These are phyloP conservation scores for Oligia latruncula DNA, from an alignment of 2,888 invertebrate genomes.

Conservation along the genomic window DNA sequence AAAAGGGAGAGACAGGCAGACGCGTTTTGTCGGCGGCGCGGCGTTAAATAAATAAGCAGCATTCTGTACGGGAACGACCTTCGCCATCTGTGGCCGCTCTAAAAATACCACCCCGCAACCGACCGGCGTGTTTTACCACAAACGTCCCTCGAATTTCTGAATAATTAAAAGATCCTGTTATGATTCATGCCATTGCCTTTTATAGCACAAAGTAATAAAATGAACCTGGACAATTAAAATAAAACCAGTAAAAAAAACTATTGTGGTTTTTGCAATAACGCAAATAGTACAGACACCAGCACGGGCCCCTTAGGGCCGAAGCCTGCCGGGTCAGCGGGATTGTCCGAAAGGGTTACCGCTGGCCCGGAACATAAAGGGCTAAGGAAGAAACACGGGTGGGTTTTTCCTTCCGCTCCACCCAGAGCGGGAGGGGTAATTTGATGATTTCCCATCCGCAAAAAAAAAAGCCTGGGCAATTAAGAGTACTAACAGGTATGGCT, in stretches of 20 bases:
- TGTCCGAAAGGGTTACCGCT: no score
- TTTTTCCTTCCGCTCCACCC: no score
- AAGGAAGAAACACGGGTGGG: no score
- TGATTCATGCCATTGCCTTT: conserved; percentile 60
- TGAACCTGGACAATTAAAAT: conserved; percentile 39
- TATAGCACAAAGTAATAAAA: conserved; percentile 47
- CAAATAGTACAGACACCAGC: no score
- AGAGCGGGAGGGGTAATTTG: no score
- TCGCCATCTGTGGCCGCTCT: conserved; percentile 84
- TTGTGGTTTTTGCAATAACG: conserved; percentile 1
- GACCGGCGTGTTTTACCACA: conserved; percentile 68
- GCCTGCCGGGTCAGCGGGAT: no score
- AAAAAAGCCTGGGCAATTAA: no score
- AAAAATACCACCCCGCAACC: conserved; percentile 79
- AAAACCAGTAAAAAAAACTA: conserved; percentile 23
- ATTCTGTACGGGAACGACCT: conserved; percentile 82
- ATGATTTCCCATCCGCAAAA: no score
- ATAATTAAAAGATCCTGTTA: conserved; percentile 71
- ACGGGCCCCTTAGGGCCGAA: no score
- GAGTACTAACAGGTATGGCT: neutral
- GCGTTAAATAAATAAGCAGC: conserved; percentile 85
- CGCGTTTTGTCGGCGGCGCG: conserved; percentile 77
- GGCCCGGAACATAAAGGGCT: no score
- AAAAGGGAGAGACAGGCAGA: conserved; percentile 69
- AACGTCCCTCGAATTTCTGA: conserved; percentile 67